These are phyloP conservation scores for Pantala flavescens DNA, from an alignment of 1,140 invertebrate genomes.

Conservation along the genomic window DNA sequence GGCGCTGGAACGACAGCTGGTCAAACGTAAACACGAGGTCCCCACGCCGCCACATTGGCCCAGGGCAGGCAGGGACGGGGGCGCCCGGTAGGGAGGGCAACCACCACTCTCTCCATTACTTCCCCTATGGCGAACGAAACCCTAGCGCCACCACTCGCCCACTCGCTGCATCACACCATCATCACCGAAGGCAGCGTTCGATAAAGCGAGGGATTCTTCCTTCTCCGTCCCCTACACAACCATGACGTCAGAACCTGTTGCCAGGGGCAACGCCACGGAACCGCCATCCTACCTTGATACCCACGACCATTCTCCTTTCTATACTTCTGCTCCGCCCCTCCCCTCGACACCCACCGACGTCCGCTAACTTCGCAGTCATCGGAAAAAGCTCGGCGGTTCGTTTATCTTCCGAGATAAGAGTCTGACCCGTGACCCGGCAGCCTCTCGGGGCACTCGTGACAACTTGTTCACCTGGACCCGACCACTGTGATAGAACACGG, in stretches of 20 bases:
- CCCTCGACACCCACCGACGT: not conserved
- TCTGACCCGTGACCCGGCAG: too few species aligned
- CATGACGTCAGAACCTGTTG: slow-evolving; percentile 7
- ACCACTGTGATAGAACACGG: too few species aligned
- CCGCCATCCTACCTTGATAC: slow-evolving; percentile 2
- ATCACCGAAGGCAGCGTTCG: slow-evolving; percentile 1
- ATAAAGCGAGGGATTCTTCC: slow-evolving; percentile 7
- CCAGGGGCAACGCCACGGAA: not conserved
- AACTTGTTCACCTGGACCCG: not conserved
- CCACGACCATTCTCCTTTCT: not conserved
- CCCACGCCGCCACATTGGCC: not conserved
- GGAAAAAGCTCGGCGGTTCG: too few species aligned
- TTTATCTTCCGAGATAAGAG: too few species aligned
- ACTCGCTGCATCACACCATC: not conserved
- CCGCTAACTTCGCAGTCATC: not conserved
- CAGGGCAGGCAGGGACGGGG: not conserved
- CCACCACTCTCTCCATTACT: not conserved
- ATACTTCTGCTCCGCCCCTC: not conserved
- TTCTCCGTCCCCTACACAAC: not conserved
- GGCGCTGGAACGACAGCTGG: too few species aligned
- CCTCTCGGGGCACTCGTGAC: not conserved
- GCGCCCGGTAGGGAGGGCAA: too few species aligned
- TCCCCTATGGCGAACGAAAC: not conserved
- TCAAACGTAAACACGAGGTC: not conserved
- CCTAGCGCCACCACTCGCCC: not conserved